phyloP scores from a whole-genome alignment of 2,888 invertebrate genomes.

The Elmis aenea region DNA sequence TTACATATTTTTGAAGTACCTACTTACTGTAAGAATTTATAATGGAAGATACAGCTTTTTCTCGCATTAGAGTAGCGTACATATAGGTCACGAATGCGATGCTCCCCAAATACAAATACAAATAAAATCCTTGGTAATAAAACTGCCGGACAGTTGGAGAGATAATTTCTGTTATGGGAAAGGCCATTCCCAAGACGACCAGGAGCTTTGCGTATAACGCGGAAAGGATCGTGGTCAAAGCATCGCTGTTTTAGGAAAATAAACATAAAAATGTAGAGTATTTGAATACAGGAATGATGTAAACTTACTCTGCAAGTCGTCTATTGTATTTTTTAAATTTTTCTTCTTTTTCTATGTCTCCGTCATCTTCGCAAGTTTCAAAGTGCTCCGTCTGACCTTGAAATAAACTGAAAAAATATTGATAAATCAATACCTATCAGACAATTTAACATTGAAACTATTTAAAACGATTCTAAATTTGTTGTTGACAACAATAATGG shows the following conservation, averaged over 20 bases:
- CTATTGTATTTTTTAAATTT: constrained; percentile 44
- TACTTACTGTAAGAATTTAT: constrained; percentile 44
- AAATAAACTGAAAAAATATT: constrained; percentile 25
- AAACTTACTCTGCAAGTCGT: constrained; percentile 48
- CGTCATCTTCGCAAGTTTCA: constrained; percentile 18
- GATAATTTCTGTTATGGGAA: constrained; percentile 83
- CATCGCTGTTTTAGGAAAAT: constrained; percentile 52
- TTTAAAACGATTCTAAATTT: too few species aligned
- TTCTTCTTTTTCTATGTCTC: constrained; percentile 27
- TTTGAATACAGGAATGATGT: background rate
- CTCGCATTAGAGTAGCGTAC: constrained; percentile 63
- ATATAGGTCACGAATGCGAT: constrained; percentile 71
- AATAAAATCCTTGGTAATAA: constrained; percentile 79
- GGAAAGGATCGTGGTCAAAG: constrained; percentile 67
- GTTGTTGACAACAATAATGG: too few species aligned
- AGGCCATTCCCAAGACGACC: constrained; percentile 77
- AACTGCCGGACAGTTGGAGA: constrained; percentile 69
- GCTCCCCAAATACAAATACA: constrained; percentile 74
- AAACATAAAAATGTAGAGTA: constrained; percentile 4
- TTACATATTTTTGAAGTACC: too few species aligned
- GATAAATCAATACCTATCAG: too few species aligned
- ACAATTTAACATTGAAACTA: too few species aligned
- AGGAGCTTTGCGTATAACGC: constrained; percentile 81
- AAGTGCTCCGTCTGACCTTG: constrained; percentile 30
- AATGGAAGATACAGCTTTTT: constrained; percentile 38